Evolutionary conservation across 2,797 vertebrate genomes (phyloP).

Genomic region (Harpagifer antarcticus): DNA sequence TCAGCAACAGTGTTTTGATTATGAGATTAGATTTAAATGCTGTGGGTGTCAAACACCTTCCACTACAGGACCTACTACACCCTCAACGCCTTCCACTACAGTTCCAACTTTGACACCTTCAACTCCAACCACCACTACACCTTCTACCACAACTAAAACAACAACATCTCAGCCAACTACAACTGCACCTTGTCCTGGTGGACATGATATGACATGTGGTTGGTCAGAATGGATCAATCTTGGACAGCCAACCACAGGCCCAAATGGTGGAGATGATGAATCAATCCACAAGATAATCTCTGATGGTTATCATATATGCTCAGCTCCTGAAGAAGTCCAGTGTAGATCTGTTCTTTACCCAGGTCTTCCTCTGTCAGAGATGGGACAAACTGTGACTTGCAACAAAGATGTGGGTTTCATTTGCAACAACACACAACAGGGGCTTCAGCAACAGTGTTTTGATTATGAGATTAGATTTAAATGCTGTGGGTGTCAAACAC

Average conservation of each 20-base stretch:
- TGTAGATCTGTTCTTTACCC: constrained; percentile 41
- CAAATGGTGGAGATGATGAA: constrained; percentile 49
- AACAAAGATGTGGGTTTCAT: too few species aligned
- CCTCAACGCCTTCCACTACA: neutral
- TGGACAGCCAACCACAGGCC: constrained; percentile 38
- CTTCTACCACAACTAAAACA: constrained; percentile 11
- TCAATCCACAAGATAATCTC: constrained; percentile 44
- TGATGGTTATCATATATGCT: neutral
- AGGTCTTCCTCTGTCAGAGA: neutral
- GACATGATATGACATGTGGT: constrained; percentile 11
- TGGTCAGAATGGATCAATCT: constrained; percentile 51
- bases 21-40: too few species aligned
- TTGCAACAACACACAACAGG: too few species aligned
- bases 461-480: too few species aligned
- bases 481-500: too few species aligned
- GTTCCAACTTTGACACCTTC: neutral
- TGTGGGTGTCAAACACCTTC: too few species aligned
- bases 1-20: too few species aligned
- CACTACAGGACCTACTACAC: neutral
- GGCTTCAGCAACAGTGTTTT: too few species aligned
- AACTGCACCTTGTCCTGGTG: neutral
- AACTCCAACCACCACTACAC: neutral
- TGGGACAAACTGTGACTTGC: too few species aligned
- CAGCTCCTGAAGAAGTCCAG: constrained; percentile 25
- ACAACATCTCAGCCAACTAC: neutral